These are phyloP conservation scores for Stenodera caucasica DNA, from an alignment of 2,888 invertebrate species.

Conservation along the genomic window DNA sequence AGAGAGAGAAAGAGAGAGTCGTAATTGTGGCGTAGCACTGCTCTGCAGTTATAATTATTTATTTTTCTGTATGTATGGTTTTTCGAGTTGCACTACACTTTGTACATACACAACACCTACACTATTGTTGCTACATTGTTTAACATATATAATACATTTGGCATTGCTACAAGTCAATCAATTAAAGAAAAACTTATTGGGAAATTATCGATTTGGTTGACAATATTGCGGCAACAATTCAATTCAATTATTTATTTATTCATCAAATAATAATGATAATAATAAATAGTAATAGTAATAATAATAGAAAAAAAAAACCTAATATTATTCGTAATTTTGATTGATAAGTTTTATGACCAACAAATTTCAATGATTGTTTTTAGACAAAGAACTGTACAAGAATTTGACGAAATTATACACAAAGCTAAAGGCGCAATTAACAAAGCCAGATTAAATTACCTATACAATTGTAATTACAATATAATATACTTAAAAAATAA, in stretches of 20 bases:
- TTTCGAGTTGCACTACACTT: slow-evolving; percentile 52
- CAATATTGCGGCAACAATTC: slow-evolving; percentile 6
- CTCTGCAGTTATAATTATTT: slow-evolving; percentile 12
- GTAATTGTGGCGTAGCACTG: slow-evolving; percentile 41
- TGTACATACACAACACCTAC: slow-evolving; percentile 55
- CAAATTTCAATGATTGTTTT: neutral
- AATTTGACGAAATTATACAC: slow-evolving; percentile 15
- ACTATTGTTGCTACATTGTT: slow-evolving; percentile 50
- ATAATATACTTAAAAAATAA: slow-evolving; percentile 48
- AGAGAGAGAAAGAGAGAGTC: slow-evolving; percentile 27
- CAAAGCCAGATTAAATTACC: slow-evolving; percentile 46
- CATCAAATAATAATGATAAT: slow-evolving; percentile 11
- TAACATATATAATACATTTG: slow-evolving; percentile 56
- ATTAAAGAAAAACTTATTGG: slow-evolving; percentile 27
- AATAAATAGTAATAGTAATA: slow-evolving; percentile 17
- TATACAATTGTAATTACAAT: slow-evolving; percentile 52
- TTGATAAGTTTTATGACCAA: slow-evolving; percentile 12
- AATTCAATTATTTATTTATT: neutral
- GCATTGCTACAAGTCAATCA: slow-evolving; percentile 51
- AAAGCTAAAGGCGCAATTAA: slow-evolving; percentile 41
- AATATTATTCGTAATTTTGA: slow-evolving; percentile 17
- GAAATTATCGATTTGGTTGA: slow-evolving; percentile 1
- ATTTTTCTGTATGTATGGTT: slow-evolving; percentile 26
- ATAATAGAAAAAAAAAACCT: slow-evolving; percentile 11
- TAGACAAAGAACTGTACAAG: neutral